Base-by-base conservation (phyloP, 2,797 vertebrate species). In the Cynopterus sphinx region DNA sequence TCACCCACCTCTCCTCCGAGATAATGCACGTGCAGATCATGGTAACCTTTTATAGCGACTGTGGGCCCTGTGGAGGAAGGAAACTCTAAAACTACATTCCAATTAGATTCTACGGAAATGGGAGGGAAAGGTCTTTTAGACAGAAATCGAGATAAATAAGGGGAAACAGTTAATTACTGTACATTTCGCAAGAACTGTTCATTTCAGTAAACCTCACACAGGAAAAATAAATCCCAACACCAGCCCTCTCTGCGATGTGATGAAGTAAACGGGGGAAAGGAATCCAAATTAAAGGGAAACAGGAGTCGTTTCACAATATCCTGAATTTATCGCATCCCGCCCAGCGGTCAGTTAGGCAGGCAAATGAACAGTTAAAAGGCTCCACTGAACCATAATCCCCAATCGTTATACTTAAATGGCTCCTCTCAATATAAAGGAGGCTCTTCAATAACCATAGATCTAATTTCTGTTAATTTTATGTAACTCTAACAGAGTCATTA, bases 391-490 rank as follows among this genome's bases (percentile, higher is more conserved):
- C 89, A 87, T 95, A 98, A 97, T 98, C 97, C 97, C 97, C 95
- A 95, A 98, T 97, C 94, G 74, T 98, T 98, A 97, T 88, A 96
- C 97, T 98, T 97, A 98, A 98, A 98, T 97, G 97, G 97, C 96
- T 98, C 91, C 97, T 98, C 97, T 97, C 97, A 74, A 84, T 96
- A 97, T 71, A 97, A 97, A 98, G 96, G 92, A 98, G 79, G 94
- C 96, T 97, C 96, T 98, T 97, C 98, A 96, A 96, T 95, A 98
- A 96, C 97, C 94, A 75, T 96, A 98, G 98, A 98, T 98, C 97
- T 98, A 96, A 98, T 98, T 98, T 98, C 98, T 97, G 98, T 97
- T 98, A 97, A 98, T 98, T 98, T 97, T 98, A 96, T 97, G 97
- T 94, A 98, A 97, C 73, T 97, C 90, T 97, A 98, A 97, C 49